Conservation (phyloP, 1,140 invertebrate genomes). For the Drosophila novamexicana region DNA sequence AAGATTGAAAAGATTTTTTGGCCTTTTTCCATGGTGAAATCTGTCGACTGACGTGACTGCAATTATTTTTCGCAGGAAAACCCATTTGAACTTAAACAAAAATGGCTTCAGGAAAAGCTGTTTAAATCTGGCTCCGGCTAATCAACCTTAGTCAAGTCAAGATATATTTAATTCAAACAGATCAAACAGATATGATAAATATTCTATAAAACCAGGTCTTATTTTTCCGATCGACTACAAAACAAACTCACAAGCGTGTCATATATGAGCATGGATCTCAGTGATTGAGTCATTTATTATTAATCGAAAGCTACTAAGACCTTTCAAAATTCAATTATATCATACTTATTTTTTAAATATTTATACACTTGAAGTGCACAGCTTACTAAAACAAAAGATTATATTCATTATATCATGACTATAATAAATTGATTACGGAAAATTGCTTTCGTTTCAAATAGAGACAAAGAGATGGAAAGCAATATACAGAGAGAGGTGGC, state of each 20-base stretch:
- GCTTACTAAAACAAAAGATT: not conserved
- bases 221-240: no score
- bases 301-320: not conserved
- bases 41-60: conserved; percentile 12
- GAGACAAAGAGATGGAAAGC: not conserved
- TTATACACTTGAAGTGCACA: not conserved
- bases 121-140: not conserved
- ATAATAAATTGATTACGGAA: conserved; percentile 7
- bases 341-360: not conserved
- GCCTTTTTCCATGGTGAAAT: conserved; percentile 7
- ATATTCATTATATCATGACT: conserved; percentile 2
- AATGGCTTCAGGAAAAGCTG: not conserved
- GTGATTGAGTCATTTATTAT: not conserved
- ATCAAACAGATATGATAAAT: no score
- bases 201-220: no score
- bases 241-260: not conserved
- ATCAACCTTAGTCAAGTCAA: not conserved
- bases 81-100: not conserved
- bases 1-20: conserved; percentile 14
- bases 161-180: no score
- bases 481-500: not conserved
- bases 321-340: no score
- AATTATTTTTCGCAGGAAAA: conserved; percentile 1
- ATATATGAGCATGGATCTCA: no score
- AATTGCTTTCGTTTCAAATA: conserved; percentile 4